phyloP scores from a whole-genome alignment of 2,797 vertebrate species.

The Danio tinwini region DNA sequence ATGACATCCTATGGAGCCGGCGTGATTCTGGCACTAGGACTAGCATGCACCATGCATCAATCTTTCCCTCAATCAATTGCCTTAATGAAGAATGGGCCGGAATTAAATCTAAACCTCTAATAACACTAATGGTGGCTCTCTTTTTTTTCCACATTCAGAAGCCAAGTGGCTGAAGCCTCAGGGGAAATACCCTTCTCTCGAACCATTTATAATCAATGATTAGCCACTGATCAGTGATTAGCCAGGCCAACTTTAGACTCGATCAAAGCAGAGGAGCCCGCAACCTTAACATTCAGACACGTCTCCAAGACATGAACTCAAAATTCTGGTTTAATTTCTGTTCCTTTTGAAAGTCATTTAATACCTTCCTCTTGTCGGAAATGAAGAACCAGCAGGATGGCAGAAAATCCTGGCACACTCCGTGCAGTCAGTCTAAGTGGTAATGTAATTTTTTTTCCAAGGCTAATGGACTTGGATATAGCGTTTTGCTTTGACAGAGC shows the following conservation, averaged over 20 bases:
- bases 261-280: conserved; percentile 18
- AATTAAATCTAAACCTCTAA: conserved; percentile 62
- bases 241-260: conserved; percentile 46
- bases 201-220: conserved; percentile 61
- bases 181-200: conserved; percentile 48
- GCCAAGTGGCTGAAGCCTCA: conserved; percentile 39
- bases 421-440: conserved; percentile 7
- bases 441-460: conserved; percentile 29
- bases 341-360: conserved; percentile 36
- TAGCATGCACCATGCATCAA: conserved; percentile 50
- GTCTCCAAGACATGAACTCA: conserved; percentile 28
- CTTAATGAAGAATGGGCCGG: conserved; percentile 59
- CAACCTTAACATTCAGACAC: conserved; percentile 13
- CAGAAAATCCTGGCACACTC: conserved; percentile 24
- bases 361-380: conserved; percentile 35
- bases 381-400: conserved; percentile 32
- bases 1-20: conserved; percentile 26
- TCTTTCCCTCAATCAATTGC: conserved; percentile 60
- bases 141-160: conserved; percentile 46
- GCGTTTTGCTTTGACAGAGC: conserved; percentile 53
- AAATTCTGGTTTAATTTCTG: conserved; percentile 41
- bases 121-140: conserved; percentile 58
- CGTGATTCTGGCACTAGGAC: conserved; percentile 15
- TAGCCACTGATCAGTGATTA: conserved; percentile 58
- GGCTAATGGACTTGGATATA: conserved; percentile 59